phyloP scores from a whole-genome alignment of 2,797 vertebrate genomes.

The Morelia viridis region DNA sequence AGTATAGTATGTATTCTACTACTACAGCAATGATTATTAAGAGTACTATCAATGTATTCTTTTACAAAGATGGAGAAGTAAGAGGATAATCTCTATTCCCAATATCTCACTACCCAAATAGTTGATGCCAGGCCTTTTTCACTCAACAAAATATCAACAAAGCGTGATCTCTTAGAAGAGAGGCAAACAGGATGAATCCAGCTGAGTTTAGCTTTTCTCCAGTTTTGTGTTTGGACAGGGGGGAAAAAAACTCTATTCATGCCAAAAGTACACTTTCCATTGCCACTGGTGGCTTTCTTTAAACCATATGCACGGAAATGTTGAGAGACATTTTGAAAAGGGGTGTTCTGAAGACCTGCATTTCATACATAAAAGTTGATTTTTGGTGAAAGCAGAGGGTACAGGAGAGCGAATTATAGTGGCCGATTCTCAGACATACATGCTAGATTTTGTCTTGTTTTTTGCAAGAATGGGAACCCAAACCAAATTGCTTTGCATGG shows the following conservation, averaged over 20 bases:
- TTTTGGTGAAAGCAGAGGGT: not conserved
- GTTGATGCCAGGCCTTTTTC: not conserved
- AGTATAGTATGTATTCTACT: not conserved
- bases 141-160: not conserved
- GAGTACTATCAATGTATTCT: not conserved
- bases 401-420: not conserved
- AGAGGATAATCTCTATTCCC: not conserved
- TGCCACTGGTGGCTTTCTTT: not conserved
- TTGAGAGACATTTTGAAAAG: not conserved
- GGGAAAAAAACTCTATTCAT: not conserved
- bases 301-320: not conserved
- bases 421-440: not conserved
- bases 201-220: not conserved
- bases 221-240: not conserved
- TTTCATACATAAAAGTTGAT: not conserved
- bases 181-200: not conserved
- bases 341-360: not conserved
- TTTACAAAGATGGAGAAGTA: not conserved
- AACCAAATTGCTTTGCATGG: conserved; percentile 24
- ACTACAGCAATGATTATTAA: not conserved
- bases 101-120: not conserved
- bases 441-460: conserved; percentile 25
- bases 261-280: not conserved
- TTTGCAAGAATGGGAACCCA: not conserved
- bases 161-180: not conserved